Base-by-base conservation (phyloP, 2,888 invertebrate species). In the Morpho deidamia region DNA sequence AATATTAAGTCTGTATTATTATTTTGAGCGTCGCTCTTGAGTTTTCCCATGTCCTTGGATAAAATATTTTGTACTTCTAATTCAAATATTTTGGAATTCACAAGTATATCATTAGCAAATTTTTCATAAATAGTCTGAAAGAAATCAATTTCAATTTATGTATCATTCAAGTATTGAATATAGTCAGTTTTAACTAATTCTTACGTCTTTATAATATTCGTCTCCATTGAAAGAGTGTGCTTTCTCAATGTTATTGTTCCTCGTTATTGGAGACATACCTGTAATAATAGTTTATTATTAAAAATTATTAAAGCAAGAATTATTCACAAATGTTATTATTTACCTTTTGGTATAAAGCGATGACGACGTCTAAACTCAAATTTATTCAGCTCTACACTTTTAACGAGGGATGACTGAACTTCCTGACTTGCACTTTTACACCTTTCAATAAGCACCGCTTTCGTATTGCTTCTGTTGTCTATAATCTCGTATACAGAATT, bases 301-400 rank as follows among this genome's bases (percentile, higher is more conserved):
- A 38, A 9, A 23, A 5, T 38, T 11, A 14, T 0, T 8, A 43
- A 9, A 37, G 42, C 7, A 37, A 35, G 3, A 23, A 33, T 46
- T 34, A 33, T 23, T 11, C 14, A 40, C 11, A 33, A 9, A 8
- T 23, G 38, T 35, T 11, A 47, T 38, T 46, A 14, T 39, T 44
- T 69, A 89, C 92, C 92, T 88, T 92, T 92, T 1, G 92, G 92
- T 35, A 92, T 60, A 72, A 91, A 91, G 33, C 78, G 72, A n/a
- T 73, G 74, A 65, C 92, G 79, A 62, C 77, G 77, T 47, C 71
- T 78, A 9, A 92, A 67, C 57, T 74, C 66, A 65, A 84, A 90
- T 69, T 63, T 53, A 50, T 70, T 67, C 0, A 55, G 23, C 32
- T 40, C 53, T 37, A 66, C 58, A 70, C 65, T 11, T 56, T 51